These are phyloP conservation scores for Gracilinanus agilis DNA, from an alignment of 2,113 vertebrate genomes.

Conservation along the genomic window DNA sequence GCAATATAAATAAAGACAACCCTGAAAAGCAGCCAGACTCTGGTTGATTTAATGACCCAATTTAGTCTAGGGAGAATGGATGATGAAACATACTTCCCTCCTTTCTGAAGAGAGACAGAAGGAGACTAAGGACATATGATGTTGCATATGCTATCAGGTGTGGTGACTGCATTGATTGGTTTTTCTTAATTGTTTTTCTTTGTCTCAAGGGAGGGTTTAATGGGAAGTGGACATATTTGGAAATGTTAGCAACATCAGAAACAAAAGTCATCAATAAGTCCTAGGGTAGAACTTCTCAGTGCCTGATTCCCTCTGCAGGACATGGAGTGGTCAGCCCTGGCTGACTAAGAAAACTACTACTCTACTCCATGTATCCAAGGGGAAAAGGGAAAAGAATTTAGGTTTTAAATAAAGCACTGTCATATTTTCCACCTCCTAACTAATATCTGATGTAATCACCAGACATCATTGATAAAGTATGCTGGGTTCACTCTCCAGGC, in stretches of 20 bases:
- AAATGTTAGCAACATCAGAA: not conserved
- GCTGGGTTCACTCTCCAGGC: slow-evolving; percentile 48
- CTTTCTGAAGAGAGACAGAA: not conserved
- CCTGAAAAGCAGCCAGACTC: not conserved
- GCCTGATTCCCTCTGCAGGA: not conserved
- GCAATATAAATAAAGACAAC: not conserved
- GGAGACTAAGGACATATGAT: not conserved
- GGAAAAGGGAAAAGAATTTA: not conserved
- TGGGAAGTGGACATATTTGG: not conserved
- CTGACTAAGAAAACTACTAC: slow-evolving; percentile 1
- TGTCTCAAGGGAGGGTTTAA: not conserved
- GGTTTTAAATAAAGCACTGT: slow-evolving; percentile 10
- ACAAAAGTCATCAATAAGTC: not conserved
- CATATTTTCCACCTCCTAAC: slow-evolving; percentile 5
- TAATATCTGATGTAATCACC: slow-evolving; percentile 12
- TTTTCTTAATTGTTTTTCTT: not conserved
- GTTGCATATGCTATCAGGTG: not conserved
- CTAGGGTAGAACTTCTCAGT: not conserved
- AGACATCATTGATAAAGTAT: slow-evolving; percentile 14
- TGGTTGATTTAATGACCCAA: not conserved
- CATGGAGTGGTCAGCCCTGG: not conserved
- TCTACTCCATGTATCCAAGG: not conserved
- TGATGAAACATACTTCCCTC: not conserved
- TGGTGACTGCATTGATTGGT: not conserved
- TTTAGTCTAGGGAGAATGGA: not conserved